These are phyloP conservation scores for Drosophila rufa DNA, from an alignment of 1,140 invertebrate species.

Conservation along the genomic window DNA sequence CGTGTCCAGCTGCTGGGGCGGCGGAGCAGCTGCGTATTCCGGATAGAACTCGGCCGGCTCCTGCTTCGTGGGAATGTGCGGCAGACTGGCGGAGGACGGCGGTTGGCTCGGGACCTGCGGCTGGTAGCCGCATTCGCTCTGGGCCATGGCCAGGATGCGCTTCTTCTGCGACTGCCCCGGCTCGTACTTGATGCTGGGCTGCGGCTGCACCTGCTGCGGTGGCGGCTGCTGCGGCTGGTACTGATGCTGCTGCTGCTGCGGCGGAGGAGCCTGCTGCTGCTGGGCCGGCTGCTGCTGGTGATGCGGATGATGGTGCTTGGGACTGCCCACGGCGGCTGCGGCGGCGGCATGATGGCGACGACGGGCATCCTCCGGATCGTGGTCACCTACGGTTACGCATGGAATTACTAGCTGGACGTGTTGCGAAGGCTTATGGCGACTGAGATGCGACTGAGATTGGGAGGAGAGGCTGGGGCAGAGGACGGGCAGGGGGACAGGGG, in stretches of 20 bases:
- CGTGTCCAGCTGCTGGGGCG: slow-evolving; percentile 65
- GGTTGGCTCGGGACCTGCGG: slow-evolving; percentile 81
- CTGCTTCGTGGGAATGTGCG: slow-evolving; percentile 82
- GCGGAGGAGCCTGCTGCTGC: slow-evolving; percentile 62
- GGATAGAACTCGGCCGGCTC: slow-evolving; percentile 83
- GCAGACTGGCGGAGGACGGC: slow-evolving; percentile 60
- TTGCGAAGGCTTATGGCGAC: slow-evolving; percentile 75
- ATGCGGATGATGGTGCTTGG: slow-evolving; percentile 80
- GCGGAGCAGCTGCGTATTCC: slow-evolving; percentile 54
- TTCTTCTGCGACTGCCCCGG: slow-evolving; percentile 94
- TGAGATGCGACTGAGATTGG: slow-evolving; percentile 63
- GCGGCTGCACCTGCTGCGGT: slow-evolving; percentile 77
- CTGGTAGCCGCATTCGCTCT: slow-evolving; percentile 91
- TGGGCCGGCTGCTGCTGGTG: slow-evolving; percentile 62
- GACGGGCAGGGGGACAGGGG: slow-evolving; percentile 28
- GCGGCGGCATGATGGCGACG: slow-evolving; percentile 85
- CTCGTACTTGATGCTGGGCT: slow-evolving; percentile 84
- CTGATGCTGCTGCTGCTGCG: slow-evolving; percentile 71
- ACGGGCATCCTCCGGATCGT: slow-evolving; percentile 90
- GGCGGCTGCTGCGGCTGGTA: slow-evolving; percentile 84
- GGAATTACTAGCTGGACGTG: slow-evolving; percentile 91
- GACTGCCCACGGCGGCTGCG: slow-evolving; percentile 81
- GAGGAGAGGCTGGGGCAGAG: slow-evolving; percentile 37
- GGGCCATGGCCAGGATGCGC: slow-evolving; percentile 92
- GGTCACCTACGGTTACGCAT: slow-evolving; percentile 93